Percentiles rank a stretch among this genome's conserved stretches.
These are phyloP conservation scores for Stercorarius parasiticus DNA, from an alignment of 2,113 vertebrate species.

Conservation along the genomic window DNA sequence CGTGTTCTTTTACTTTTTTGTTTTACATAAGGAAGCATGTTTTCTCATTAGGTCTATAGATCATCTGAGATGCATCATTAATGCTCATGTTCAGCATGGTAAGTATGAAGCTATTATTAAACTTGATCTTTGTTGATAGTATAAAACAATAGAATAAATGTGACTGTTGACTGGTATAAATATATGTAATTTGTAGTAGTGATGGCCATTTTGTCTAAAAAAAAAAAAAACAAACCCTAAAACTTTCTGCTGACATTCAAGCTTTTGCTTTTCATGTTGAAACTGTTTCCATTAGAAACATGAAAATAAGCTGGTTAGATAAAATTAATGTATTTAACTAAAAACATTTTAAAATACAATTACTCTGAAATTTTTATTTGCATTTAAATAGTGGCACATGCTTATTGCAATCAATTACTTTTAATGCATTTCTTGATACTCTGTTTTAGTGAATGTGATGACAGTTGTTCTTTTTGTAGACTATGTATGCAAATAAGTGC, in stretches of 20 bases:
- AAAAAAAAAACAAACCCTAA: neutral
- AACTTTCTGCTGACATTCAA: neutral
- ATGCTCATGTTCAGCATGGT: slow-evolving; percentile 92
- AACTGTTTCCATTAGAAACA: neutral
- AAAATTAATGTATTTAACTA: neutral
- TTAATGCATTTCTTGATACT: neutral
- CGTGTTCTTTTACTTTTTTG: neutral
- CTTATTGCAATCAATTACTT: neutral
- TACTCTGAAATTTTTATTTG: neutral
- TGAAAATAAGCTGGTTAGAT: neutral
- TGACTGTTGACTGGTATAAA: neutral
- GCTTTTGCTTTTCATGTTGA: neutral
- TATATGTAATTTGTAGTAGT: neutral
- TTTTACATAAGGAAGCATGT: slow-evolving; percentile 81
- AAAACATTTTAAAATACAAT: neutral
- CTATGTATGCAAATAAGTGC: neutral
- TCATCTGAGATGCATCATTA: slow-evolving; percentile 86
- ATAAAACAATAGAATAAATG: neutral
- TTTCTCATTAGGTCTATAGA: slow-evolving; percentile 86
- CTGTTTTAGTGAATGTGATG: neutral
- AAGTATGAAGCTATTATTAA: slow-evolving; percentile 18
- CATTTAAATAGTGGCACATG: neutral
- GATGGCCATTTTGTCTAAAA: neutral
- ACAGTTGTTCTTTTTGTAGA: neutral
- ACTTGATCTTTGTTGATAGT: neutral